phyloP scores from a whole-genome alignment of 2,888 invertebrate species.

The Tuta absoluta region DNA sequence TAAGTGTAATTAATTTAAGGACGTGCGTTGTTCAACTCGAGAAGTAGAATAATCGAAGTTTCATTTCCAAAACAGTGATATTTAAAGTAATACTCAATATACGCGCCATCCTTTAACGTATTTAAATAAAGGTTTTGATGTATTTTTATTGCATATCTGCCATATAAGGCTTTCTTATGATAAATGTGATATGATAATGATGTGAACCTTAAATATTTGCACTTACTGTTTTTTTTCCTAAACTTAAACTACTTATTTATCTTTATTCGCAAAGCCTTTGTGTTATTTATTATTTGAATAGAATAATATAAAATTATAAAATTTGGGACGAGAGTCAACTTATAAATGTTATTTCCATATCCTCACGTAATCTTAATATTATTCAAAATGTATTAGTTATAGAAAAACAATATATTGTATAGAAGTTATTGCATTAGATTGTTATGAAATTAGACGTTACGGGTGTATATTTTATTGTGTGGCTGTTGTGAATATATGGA shows the following conservation, averaged over 20 bases:
- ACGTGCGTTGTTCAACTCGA: too few relatives aligned
- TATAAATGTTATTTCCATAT: conserved; percentile 34
- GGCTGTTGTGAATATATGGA: conserved; percentile 56
- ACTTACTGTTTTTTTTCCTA: too few relatives aligned
- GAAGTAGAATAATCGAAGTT: too few relatives aligned
- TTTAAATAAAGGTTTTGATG: too few relatives aligned
- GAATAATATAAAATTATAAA: not conserved
- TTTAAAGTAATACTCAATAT: too few relatives aligned
- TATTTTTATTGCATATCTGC: too few relatives aligned
- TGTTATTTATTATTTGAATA: conserved; percentile 29
- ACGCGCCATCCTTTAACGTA: too few relatives aligned
- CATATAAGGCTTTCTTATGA: too few relatives aligned
- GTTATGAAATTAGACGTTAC: conserved; percentile 66
- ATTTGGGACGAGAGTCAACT: conserved; percentile 6
- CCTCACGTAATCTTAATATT: conserved; percentile 43
- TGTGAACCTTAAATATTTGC: too few relatives aligned
- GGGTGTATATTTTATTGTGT: conserved; percentile 62
- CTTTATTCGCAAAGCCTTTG: conserved; percentile 33
- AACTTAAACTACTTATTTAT: not conserved
- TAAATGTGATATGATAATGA: too few relatives aligned
- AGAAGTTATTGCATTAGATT: conserved; percentile 64
- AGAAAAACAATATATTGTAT: conserved; percentile 47
- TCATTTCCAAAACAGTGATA: too few relatives aligned
- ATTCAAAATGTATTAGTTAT: conserved; percentile 48
- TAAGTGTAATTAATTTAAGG: too few relatives aligned